Evolutionary conservation across 2,888 invertebrate genomes (phyloP).

Genomic region (Tipula helvola): DNA sequence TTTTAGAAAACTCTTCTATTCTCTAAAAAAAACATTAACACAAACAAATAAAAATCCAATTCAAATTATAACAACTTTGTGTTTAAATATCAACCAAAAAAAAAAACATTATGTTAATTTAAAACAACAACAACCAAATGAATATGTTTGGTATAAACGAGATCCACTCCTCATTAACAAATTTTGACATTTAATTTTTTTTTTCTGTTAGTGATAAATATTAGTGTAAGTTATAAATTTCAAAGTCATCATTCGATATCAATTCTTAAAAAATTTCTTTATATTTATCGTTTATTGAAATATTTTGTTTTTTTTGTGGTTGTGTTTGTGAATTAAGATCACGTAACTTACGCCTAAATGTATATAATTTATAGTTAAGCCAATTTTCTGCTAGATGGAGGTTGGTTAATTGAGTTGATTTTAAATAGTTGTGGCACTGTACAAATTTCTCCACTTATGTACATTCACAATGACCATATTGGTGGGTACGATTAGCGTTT

Average conservation of each 20-base stretch:
- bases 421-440: no score
- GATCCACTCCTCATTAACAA: background rate
- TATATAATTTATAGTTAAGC: no score
- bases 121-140: background rate
- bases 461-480: no score
- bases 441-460: no score
- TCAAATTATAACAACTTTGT: background rate
- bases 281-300: background rate
- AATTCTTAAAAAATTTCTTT: background rate
- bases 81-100: background rate
- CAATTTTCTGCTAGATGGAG: no score
- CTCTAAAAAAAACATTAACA: background rate
- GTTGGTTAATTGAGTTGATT: no score
- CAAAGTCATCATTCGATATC: background rate
- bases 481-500: no score
- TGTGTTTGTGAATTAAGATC: no score
- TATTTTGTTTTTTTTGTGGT: no score
- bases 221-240: background rate
- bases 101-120: background rate
- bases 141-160: background rate
- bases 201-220: background rate
- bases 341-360: no score
- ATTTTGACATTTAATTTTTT: background rate
- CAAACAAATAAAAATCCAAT: background rate
- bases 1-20: background rate